phyloP scores from a whole-genome alignment of 2,888 invertebrate species.

The Ischnus inquisitorius region DNA sequence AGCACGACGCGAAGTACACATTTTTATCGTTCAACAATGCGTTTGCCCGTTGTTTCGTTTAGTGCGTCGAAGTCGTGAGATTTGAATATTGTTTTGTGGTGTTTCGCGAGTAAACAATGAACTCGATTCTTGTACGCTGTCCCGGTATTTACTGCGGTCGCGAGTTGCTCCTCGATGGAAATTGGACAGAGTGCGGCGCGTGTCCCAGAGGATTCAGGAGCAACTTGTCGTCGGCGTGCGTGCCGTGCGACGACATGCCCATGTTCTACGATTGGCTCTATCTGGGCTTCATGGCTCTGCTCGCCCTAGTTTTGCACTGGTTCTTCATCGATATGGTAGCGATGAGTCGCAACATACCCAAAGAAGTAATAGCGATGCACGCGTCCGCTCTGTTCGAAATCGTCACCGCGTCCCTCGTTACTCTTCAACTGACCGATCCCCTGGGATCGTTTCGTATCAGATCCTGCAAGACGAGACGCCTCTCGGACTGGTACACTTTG shows the following conservation, averaged over 20 bases:
- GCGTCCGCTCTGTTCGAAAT: constrained; percentile 94
- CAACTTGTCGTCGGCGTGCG: constrained; percentile 91
- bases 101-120: constrained; percentile 69
- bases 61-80: background rate
- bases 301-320: constrained; percentile 96
- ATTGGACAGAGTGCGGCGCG: constrained; percentile 93
- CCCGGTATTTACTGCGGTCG: constrained; percentile 95
- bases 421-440: constrained; percentile 94
- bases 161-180: constrained; percentile 88
- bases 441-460: constrained; percentile 91
- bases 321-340: constrained; percentile 96
- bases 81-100: background rate
- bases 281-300: constrained; percentile 96
- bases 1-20: no score
- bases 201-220: constrained; percentile 94
- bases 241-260: constrained; percentile 91
- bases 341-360: constrained; percentile 91
- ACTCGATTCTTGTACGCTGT: constrained; percentile 85
- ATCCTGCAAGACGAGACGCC: constrained; percentile 92
- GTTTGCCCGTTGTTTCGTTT: background rate
- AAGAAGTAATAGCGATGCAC: constrained; percentile 92
- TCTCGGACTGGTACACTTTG: constrained; percentile 99
- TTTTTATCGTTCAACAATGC: background rate
- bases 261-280: constrained; percentile 97
- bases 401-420: constrained; percentile 90